These are phyloP conservation scores for Sapajus apella DNA, from an alignment of 2,113 vertebrate genomes.

Conservation along the genomic window DNA sequence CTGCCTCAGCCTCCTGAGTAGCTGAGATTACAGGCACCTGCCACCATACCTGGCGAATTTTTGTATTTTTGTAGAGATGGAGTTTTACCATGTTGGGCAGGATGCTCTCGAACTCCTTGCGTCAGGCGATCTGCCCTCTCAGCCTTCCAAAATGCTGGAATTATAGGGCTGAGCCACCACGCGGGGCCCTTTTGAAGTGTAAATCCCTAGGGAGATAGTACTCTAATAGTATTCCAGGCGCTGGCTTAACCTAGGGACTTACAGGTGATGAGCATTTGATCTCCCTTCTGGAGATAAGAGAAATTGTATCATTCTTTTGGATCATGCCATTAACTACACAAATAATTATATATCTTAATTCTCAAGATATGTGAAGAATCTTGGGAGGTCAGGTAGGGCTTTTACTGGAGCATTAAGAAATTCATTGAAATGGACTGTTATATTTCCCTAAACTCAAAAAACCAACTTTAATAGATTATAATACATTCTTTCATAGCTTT, in stretches of 20 bases:
- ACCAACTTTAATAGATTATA: neutral
- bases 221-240: neutral
- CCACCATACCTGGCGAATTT: too few species aligned
- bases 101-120: neutral
- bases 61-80: too few species aligned
- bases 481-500: neutral
- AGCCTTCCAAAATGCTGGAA: neutral
- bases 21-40: too few species aligned
- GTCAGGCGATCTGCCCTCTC: fast-evolving
- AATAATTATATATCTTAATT: neutral
- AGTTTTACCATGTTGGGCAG: too few species aligned
- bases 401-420: neutral
- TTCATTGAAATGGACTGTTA: neutral
- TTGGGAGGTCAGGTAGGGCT: neutral
- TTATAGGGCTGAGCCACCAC: neutral
- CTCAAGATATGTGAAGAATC: neutral
- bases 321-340: neutral
- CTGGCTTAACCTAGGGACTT: neutral
- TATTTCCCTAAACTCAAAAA: neutral
- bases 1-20: too few species aligned
- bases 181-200: neutral
- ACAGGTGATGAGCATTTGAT: neutral
- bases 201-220: neutral
- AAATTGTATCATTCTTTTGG: neutral
- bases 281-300: neutral